Base-by-base conservation (phyloP, 37 sponge, comb jelly and placozoan species). In the Tethya wilhelma region DNA sequence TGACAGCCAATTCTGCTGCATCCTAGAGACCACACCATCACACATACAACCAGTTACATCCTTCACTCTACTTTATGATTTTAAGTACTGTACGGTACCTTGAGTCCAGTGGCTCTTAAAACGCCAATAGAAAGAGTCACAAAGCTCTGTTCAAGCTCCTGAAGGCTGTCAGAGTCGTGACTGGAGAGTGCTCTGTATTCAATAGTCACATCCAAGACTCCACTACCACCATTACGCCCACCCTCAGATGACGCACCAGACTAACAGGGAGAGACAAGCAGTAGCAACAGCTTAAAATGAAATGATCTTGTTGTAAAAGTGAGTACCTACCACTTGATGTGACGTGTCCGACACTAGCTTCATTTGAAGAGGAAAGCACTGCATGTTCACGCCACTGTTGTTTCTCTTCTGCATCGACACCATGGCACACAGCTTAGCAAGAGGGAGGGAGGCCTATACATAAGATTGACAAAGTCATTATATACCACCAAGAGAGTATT, bases 391-490 rank as follows among this genome's bases (percentile, higher is more conserved):
- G 33, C 32, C 38, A 1, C 11, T 59, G 40, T 28, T 43, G 2
- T 34, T 38, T 17, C 53, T 20, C 23, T 57, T 64, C 49, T 79
- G 77, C 95, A 94, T 90, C n/a, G 84, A 75, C 44, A 87, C 78
- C 73, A 94, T 20, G 29, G 95, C 89, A 88, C 83, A 83, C 57
- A 94, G 69, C 79, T 94, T 94, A 41, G 78, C 92, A 65, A 88
- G 33, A 2, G 93, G 89, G 9, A 94, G 86, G 45, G 22, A 38
- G 9, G 93, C 83, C 95, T 94, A 56, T 19, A 56, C 37, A 11
- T 3, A 44, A n/a, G n/a, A n/a, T n/a, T n/a, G 25, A 56, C 59
- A 66, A 25, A 11, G 4, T 4, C 5, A 9, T 4, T 2, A 64
- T 19, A 17, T n/a, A 22, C 5, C 7, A 31, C 17, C 8, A 7